These are phyloP conservation scores for Nibea albiflora DNA, from an alignment of 2,113 vertebrate genomes.

Conservation along the genomic window DNA sequence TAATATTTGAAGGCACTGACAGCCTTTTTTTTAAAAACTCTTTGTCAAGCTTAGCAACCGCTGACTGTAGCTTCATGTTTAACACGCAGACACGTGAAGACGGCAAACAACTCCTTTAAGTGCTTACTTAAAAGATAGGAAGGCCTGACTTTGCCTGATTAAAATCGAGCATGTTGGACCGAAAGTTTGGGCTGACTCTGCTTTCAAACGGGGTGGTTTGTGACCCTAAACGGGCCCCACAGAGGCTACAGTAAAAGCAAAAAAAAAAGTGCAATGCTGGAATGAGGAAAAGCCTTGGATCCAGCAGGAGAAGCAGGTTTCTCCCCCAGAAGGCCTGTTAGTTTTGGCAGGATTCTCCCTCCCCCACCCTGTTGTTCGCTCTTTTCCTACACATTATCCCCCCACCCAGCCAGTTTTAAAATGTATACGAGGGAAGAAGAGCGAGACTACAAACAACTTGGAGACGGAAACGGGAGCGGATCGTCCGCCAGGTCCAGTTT, in stretches of 20 bases:
- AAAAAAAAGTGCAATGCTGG: slow-evolving; percentile 28
- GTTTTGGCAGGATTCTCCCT: slow-evolving; percentile 38
- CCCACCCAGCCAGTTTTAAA: too few relatives aligned
- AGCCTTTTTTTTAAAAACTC: background rate
- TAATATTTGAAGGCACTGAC: background rate
- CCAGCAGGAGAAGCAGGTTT: slow-evolving; percentile 40
- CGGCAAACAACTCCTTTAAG: too few relatives aligned
- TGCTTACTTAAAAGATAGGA: background rate
- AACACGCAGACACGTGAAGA: background rate
- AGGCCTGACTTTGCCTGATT: too few relatives aligned
- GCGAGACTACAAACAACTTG: background rate
- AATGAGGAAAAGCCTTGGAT: slow-evolving; percentile 38
- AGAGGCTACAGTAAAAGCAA: slow-evolving; percentile 31
- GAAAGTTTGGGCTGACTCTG: background rate
- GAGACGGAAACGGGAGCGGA: background rate
- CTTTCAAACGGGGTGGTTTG: background rate
- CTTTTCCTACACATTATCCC: background rate
- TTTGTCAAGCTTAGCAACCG: background rate
- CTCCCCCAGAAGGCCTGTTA: slow-evolving; percentile 26
- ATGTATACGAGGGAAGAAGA: background rate
- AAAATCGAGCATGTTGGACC: background rate
- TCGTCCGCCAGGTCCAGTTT: background rate
- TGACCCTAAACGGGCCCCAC: slow-evolving; percentile 42
- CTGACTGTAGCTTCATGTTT: background rate
- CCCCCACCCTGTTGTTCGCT: background rate